Evolutionary conservation across 2,113 vertebrate species (phyloP), one percentile per base, ranked within the genome.

Genomic region (Eulemur rufifrons): DNA sequence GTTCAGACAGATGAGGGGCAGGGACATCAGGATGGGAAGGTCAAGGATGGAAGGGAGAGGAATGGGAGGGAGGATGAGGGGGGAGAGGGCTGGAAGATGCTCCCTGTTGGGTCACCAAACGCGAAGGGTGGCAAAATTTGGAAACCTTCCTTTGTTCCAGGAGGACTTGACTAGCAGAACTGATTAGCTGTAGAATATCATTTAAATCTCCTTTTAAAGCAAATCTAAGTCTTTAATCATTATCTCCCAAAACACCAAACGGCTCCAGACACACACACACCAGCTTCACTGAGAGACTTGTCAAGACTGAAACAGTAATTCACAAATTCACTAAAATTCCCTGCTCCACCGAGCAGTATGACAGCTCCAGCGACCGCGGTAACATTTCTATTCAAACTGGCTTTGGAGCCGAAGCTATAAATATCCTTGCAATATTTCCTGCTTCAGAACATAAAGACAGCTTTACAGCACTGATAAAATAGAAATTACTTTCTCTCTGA

Each of bases 401-500:
- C 98, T 99, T 98, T 98, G 98, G 98, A 98, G 97, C 98, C 32
- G 98, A 66, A 97, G 98, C 98, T 99, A 99, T 99, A 99, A 99
- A 99, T 99, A 99, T 98, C 98, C 97, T 97, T 86, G 98, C 98
- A 99, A 98, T 99, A 99, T 98, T 98, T 99, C 98, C 98, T 98
- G 98, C 98, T 98, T 98, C 98, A 98, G 98, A 98, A 99, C 98
- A 98, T 98, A 99, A 98, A 99, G 98, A 98, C 98, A 99, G 98
- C 98, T 99, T 99, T 99, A 99, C 98, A 98, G 98, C 98, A 98
- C 98, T 99, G 99, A 99, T 99, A 99, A 99, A 99, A 99, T 99
- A 99, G 98, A 99, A 99, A 99, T 99, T 98, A 99, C 98, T 99
- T 99, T 99, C 98, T 99, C 98, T 99, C 98, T 95, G 98, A 99